A percentile compares a stretch with the other conserved stretches of the same genome.
These are phyloP conservation scores for Melanaphis sacchari DNA, from an alignment of 1,140 invertebrate species.

Conservation along the genomic window DNA sequence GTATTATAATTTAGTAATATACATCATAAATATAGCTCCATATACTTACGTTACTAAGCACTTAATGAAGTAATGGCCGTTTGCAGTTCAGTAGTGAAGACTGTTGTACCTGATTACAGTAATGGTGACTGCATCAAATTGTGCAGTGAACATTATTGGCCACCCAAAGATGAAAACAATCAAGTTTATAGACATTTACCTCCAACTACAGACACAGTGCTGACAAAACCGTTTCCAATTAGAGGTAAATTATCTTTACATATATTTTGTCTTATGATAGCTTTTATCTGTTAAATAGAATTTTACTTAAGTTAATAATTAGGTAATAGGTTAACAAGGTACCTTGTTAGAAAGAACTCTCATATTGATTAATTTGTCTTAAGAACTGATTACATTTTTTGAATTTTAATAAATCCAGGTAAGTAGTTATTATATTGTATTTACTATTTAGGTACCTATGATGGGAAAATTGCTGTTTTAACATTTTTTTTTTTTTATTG, in stretches of 20 bases:
- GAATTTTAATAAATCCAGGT: background rate
- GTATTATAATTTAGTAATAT: background rate
- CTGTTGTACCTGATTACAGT: slow-evolving; percentile 45
- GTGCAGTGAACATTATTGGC: slow-evolving; percentile 47
- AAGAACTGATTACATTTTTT: background rate
- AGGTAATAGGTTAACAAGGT: background rate
- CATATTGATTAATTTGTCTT: background rate
- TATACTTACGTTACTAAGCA: too few relatives aligned
- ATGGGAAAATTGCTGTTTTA: background rate
- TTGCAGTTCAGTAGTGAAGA: slow-evolving; percentile 52
- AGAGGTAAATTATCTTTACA: slow-evolving; percentile 70
- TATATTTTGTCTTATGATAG: background rate
- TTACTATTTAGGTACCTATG: too few relatives aligned
- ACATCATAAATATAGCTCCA: background rate
- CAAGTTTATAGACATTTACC: slow-evolving; percentile 60
- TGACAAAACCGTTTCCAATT: slow-evolving; percentile 85
- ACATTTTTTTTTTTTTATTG: background rate
- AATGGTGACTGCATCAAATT: slow-evolving; percentile 44
- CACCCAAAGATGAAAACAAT: slow-evolving; percentile 51
- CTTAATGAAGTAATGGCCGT: slow-evolving; percentile 43
- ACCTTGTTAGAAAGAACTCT: background rate
- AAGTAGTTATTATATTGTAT: background rate
- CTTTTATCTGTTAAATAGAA: background rate
- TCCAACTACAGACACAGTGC: slow-evolving; percentile 72
- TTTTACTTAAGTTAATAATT: background rate